These are phyloP conservation scores for Drosophila paracracens DNA, from an alignment of 2,888 invertebrate genomes.

Conservation along the genomic window DNA sequence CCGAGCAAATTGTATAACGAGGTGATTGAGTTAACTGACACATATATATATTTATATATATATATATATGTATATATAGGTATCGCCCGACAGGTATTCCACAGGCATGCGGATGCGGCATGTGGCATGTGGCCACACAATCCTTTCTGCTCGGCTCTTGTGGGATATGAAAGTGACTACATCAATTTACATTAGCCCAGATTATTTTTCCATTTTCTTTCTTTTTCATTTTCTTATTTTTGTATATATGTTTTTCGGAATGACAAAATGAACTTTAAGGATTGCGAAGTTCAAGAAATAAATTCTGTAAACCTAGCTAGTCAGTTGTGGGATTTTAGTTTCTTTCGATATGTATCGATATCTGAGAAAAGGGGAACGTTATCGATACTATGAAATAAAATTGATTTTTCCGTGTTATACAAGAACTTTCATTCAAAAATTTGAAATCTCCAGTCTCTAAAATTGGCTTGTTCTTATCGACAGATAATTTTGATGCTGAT, in stretches of 20 bases:
- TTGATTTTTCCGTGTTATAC: too few species aligned
- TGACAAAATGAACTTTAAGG: not conserved
- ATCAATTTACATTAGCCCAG: slow-evolving; percentile 62
- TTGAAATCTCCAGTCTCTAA: too few species aligned
- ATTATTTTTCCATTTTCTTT: slow-evolving; percentile 15
- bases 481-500: not conserved
- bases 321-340: not conserved
- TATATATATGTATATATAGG: not conserved
- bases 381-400: too few species aligned
- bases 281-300: not conserved
- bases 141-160: slow-evolving; percentile 22
- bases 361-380: too few species aligned
- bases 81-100: slow-evolving; percentile 33
- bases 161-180: slow-evolving; percentile 25
- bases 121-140: slow-evolving; percentile 36
- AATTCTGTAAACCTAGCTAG: not conserved
- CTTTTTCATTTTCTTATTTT: too few species aligned
- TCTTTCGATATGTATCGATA: not conserved
- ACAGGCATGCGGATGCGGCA: slow-evolving; percentile 12
- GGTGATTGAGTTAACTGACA: slow-evolving; percentile 39
- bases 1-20: slow-evolving; percentile 70
- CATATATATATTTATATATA: not conserved
- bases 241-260: not conserved
- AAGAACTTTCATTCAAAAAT: too few species aligned
- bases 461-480: too few species aligned